Evolutionary conservation across 1,140 invertebrate species (phyloP).

Genomic region (Drosophila pseudoananassae): DNA sequence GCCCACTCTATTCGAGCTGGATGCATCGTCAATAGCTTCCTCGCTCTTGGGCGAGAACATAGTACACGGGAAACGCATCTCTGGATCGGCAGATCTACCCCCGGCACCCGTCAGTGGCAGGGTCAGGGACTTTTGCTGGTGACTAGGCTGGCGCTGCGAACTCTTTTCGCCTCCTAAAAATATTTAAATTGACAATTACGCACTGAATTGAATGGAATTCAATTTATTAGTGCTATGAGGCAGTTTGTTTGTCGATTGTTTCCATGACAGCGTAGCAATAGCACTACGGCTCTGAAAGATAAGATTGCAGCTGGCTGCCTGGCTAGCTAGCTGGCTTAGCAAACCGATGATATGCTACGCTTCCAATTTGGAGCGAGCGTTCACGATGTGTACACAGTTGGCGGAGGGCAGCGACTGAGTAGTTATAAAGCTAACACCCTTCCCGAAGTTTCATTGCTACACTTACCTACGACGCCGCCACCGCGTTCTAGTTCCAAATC

Average conservation of each 20-base stretch:
- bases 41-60: constrained; percentile 70
- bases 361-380: constrained; percentile 33
- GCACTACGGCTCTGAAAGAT: constrained; percentile 40
- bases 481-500: constrained; percentile 84
- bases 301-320: constrained; percentile 57
- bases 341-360: constrained; percentile 9
- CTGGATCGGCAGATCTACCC: constrained; percentile 34
- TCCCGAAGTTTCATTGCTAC: constrained; percentile 12
- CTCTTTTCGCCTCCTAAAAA: constrained; percentile 34
- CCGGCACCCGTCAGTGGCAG: constrained; percentile 66
- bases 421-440: background rate
- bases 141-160: constrained; percentile 34
- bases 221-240: constrained; percentile 38
- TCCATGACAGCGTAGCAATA: constrained; percentile 60
- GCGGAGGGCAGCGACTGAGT: constrained; percentile 37
- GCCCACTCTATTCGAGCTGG: constrained; percentile 80
- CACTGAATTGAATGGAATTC: constrained; percentile 46
- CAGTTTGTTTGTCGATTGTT: constrained; percentile 66
- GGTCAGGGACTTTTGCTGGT: constrained; percentile 74
- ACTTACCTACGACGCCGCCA: constrained; percentile 51
- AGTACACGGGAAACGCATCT: constrained; percentile 69
- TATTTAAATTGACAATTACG: constrained; percentile 51
- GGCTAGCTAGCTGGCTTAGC: constrained; percentile 33
- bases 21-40: constrained; percentile 73
- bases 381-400: constrained; percentile 48